Conservation (phyloP, 2,797 vertebrate genomes). For the Macropus fuliginosus region DNA sequence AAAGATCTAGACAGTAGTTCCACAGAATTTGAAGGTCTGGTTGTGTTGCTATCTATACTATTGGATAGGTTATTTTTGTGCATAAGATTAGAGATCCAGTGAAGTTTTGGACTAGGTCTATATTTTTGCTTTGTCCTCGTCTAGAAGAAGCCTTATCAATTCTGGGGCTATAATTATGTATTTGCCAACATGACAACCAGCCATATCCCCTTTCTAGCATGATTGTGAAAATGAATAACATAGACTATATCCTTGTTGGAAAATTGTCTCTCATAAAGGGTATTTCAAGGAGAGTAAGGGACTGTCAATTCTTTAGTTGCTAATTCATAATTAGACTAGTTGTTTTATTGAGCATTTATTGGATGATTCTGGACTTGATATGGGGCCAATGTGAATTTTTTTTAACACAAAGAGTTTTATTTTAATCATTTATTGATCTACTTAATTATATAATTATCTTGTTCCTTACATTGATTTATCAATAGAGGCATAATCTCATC, state of each 20-base stretch:
- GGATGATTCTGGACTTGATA: not conserved
- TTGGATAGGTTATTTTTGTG: not conserved
- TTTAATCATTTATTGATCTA: not conserved
- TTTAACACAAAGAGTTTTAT: not conserved
- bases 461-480: not conserved
- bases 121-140: not conserved
- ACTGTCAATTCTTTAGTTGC: not conserved
- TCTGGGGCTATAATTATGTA: not conserved
- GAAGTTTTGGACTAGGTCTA: not conserved
- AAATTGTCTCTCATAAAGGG: not conserved
- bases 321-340: not conserved
- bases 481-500: not conserved
- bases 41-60: not conserved
- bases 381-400: not conserved
- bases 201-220: not conserved
- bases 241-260: not conserved
- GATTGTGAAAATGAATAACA: not conserved
- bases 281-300: not conserved
- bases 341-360: not conserved
- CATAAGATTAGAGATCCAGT: not conserved
- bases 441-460: not conserved
- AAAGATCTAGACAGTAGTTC: not conserved
- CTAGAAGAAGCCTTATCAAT: not conserved
- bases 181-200: not conserved
- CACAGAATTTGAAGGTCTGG: not conserved